These are phyloP conservation scores for Ernsta delagoae DNA, from an alignment of 2,888 invertebrate species.

Conservation along the genomic window DNA sequence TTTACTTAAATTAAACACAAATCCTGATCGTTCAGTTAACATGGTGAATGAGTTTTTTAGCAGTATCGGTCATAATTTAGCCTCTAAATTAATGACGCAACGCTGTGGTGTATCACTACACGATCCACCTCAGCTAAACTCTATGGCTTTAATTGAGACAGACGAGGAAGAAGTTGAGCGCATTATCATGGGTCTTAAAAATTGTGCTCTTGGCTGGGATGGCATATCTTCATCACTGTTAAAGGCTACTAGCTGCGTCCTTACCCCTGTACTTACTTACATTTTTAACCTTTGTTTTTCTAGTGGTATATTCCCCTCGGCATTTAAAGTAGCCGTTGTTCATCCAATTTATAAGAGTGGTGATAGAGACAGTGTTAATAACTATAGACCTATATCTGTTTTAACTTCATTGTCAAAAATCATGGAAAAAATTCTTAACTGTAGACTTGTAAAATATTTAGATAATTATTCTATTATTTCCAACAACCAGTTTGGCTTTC, in stretches of 20 bases:
- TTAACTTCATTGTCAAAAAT: neutral
- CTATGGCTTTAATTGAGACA: neutral
- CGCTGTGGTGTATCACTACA: neutral
- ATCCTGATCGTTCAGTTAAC: neutral
- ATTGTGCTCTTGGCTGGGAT: conserved; percentile 6
- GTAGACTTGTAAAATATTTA: neutral
- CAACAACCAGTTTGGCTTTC: neutral
- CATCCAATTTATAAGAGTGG: neutral
- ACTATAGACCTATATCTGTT: neutral
- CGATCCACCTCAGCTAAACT: neutral
- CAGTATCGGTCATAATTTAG: neutral
- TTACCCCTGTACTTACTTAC: neutral
- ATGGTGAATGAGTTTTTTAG: neutral
- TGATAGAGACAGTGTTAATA: neutral
- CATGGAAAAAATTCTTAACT: neutral
- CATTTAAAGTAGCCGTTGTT: neutral
- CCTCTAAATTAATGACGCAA: neutral
- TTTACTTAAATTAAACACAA: neutral
- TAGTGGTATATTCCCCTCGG: neutral
- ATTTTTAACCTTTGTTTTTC: conserved; percentile 1
- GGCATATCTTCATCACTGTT: neutral
- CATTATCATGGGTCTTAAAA: neutral
- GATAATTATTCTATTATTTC: neutral
- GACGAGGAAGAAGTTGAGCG: neutral
- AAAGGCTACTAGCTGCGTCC: neutral